These are phyloP conservation scores for Stenodera caucasica DNA, from an alignment of 2,888 invertebrate species.

Conservation along the genomic window DNA sequence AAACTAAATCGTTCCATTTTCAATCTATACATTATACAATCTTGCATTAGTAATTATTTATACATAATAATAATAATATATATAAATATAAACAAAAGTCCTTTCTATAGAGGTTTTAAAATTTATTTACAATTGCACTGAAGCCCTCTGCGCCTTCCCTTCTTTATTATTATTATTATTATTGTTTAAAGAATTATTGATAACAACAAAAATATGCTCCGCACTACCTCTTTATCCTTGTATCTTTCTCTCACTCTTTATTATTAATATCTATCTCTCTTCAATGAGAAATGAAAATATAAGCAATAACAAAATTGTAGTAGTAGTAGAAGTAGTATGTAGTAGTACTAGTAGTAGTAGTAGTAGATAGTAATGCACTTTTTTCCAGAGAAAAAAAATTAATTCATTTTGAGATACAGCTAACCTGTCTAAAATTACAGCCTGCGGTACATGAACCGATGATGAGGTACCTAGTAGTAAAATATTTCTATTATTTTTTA, in stretches of 20 bases:
- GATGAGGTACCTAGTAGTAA: slow-evolving; percentile 59
- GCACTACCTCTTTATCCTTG: slow-evolving; percentile 43
- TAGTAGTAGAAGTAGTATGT: slow-evolving; percentile 35
- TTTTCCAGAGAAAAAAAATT: neutral
- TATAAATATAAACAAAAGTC: slow-evolving; percentile 65
- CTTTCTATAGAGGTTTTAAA: slow-evolving; percentile 53
- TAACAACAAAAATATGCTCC: slow-evolving; percentile 39
- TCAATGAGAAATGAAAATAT: neutral
- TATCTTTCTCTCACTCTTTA: neutral
- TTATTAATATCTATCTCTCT: slow-evolving; percentile 2
- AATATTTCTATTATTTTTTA: slow-evolving; percentile 50
- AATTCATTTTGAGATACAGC: slow-evolving; percentile 47
- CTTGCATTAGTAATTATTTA: slow-evolving; percentile 14
- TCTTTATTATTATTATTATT: neutral
- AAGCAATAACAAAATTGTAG: slow-evolving; percentile 14
- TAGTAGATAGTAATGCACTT: slow-evolving; percentile 55
- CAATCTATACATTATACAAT: slow-evolving; percentile 46
- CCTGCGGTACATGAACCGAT: slow-evolving; percentile 55
- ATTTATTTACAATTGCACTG: slow-evolving; percentile 58
- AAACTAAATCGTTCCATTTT: slow-evolving; percentile 36
- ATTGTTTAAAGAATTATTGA: neutral
- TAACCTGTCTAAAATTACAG: slow-evolving; percentile 58
- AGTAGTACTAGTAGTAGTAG: slow-evolving; percentile 24
- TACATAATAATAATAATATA: slow-evolving; percentile 57
- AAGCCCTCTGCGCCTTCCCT: slow-evolving; percentile 50